These are phyloP conservation scores for Sparus aurata DNA, from an alignment of 2,797 vertebrate genomes.

Conservation along the genomic window DNA sequence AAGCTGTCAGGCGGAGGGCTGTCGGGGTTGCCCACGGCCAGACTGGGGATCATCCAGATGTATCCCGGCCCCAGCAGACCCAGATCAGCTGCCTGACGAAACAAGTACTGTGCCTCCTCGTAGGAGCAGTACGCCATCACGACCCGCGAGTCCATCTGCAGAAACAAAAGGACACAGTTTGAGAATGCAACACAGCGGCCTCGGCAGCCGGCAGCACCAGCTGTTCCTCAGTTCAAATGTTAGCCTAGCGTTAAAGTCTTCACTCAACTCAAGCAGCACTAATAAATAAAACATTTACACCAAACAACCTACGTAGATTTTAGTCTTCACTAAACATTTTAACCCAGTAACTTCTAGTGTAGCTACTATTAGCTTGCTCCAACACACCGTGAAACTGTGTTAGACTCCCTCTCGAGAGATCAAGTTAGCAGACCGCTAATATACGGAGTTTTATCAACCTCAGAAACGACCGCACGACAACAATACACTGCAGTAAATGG, in stretches of 20 bases:
- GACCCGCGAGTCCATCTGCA: constrained; percentile 92
- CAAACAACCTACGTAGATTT: no score
- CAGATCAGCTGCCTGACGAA: constrained; percentile 89
- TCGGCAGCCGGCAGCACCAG: background rate
- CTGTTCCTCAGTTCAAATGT: background rate
- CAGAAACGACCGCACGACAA: no score
- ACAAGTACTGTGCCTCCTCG: constrained; percentile 95
- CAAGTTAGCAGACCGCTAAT: no score
- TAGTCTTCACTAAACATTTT: no score
- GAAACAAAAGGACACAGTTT: constrained; percentile 4
- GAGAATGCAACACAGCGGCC: background rate
- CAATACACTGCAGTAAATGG: no score
- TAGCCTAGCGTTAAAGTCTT: background rate
- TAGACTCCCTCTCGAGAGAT: no score
- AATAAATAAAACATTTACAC: no score
- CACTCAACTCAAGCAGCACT: no score
- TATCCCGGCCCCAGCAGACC: constrained; percentile 95
- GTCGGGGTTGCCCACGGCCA: constrained; percentile 94
- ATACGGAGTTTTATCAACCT: no score
- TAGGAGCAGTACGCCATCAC: constrained; percentile 95
- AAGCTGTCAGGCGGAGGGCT: constrained; percentile 90
- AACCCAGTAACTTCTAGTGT: no score
- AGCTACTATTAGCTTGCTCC: no score
- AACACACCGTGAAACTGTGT: no score
- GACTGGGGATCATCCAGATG: constrained; percentile 95